Base-by-base conservation (phyloP, 2,888 invertebrate species). In the Tetragnatha montana region DNA sequence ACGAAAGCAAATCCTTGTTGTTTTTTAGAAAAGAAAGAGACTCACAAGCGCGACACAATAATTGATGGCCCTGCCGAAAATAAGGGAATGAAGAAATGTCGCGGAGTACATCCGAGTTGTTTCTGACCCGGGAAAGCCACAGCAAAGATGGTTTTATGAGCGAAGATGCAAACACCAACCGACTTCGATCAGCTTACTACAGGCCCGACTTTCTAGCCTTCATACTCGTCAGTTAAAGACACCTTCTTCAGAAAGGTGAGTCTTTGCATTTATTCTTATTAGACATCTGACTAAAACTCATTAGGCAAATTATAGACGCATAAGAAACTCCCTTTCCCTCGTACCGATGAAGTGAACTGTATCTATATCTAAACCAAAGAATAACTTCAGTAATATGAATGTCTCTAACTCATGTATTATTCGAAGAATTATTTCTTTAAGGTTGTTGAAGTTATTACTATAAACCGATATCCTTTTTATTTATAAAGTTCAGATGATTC, bases 201-300 rank as follows among this genome's bases (percentile, higher is more conserved):
- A 85, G 89, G 76, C 89, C 89, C 4, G 89, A 89, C 70, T 89
- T 89, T 35, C 81, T 89, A 85, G 89, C 89, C 60, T 89, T 89
- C 73, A 89, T 89, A 47, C 85, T 85, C 68, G 68, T 85, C 70
- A 81, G 81, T 85, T 85, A 85, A 71, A 51, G 17, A 22, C 47
- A 69, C 6, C 50, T 35, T 14, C 47, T 51, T 21, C 8, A 7
- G 35, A 6, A 60, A 73, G 35, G 86, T 86, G 73, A 86, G 86
- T 80, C 47, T 6, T 35, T 35, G 1, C 35, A 35, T 35, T 35
- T 35, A 35, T 35, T 35, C 35, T 35, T 35, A 4, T 35, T 35
- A 35, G 35, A 35, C 35, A 35, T 35, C 35, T 35, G 35, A 35
- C 1, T 35, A 2, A 4, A 35, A 35, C 35, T 35, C 35, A 35